Evolutionary conservation across 2,888 invertebrate species (phyloP).

Genomic region (Platypus cylindrus): DNA sequence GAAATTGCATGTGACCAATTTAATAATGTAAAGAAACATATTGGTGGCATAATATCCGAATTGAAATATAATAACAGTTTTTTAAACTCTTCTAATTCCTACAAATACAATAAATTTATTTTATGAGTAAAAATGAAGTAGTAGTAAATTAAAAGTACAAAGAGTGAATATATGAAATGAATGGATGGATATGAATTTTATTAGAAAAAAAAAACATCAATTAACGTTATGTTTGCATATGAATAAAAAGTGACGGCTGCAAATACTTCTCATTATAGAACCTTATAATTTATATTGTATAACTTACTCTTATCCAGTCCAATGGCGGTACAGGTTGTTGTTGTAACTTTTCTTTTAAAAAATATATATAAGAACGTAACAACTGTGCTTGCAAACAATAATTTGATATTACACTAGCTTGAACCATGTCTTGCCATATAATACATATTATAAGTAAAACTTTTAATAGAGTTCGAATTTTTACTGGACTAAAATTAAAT

Average conservation of each 20-base stretch:
- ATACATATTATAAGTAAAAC: conserved; percentile 53
- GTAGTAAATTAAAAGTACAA: too few relatives aligned
- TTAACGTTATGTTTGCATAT: too few relatives aligned
- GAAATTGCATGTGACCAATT: conserved; percentile 62
- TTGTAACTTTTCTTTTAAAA: conserved; percentile 56
- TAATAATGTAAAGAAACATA: conserved; percentile 63
- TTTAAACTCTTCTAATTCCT: conserved; percentile 71
- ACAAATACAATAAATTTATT: too few relatives aligned
- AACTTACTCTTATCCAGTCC: conserved; percentile 66
- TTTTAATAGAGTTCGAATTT: conserved; percentile 41
- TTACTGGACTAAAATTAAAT: conserved; percentile 36
- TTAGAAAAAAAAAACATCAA: too few relatives aligned
- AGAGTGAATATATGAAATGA: too few relatives aligned
- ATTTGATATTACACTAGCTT: conserved; percentile 69
- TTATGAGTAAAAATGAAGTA: too few relatives aligned
- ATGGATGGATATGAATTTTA: too few relatives aligned
- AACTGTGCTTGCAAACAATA: conserved; percentile 74
- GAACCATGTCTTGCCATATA: conserved; percentile 66
- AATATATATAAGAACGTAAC: conserved; percentile 58
- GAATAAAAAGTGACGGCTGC: too few relatives aligned
- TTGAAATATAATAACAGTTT: conserved; percentile 67
- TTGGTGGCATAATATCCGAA: conserved; percentile 59
- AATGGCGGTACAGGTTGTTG: conserved; percentile 59
- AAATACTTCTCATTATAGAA: too few relatives aligned
- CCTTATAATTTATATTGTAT: too few relatives aligned